Evolutionary conservation across 2,888 invertebrate genomes (phyloP), one percentile per base, ranked within the genome.

Genomic region (Lucinisca nassula): DNA sequence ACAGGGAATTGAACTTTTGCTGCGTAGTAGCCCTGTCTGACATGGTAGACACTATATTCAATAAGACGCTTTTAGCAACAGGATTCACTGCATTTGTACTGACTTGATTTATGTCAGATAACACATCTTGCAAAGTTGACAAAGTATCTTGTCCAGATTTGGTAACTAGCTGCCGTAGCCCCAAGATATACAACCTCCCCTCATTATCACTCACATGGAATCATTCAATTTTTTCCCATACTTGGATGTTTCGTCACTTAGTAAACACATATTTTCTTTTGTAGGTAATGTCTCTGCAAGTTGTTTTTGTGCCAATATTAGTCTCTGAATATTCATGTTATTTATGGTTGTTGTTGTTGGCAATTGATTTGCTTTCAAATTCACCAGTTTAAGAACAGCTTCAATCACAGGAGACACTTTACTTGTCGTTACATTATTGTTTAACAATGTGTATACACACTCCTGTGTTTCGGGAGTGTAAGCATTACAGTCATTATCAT

Each of bases 191-290:
- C 27, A 83, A 37, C 49, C 67, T 58, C 45, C 88, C 86, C 45
- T 82, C 58, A 58, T 79, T 67, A 75, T 89, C 90, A 30, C 73
- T 82, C 55, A 82, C 89, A 79, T 90, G 87, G 79, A 87, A 89
- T 21, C 89, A 87, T 79, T 83, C 73, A 79, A 78, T 80, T 89
- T 89, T 45, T 87, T 58, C 14, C 89, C 89, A 37, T 70, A 84
- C 45, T 85, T 83, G 27, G 85, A 82, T 32, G 90, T 87, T 45
- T 87, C 87, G 73, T 90, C 90, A 82, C 82, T 86, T 17, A 84
- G 74, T 45, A 90, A 82, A 82, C 79, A 81, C 30, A 74, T 76
- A 45, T 86, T 82, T 32, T 14, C 35, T 73, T 85, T 77, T n/a
- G 76, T 40, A 40, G 82, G 37, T 61, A 90, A 73, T 37, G 82